Percentiles rank a stretch among this genome's conserved stretches.
phyloP scores from a whole-genome alignment of 2,888 invertebrate species.

The Drosophila colorata region DNA sequence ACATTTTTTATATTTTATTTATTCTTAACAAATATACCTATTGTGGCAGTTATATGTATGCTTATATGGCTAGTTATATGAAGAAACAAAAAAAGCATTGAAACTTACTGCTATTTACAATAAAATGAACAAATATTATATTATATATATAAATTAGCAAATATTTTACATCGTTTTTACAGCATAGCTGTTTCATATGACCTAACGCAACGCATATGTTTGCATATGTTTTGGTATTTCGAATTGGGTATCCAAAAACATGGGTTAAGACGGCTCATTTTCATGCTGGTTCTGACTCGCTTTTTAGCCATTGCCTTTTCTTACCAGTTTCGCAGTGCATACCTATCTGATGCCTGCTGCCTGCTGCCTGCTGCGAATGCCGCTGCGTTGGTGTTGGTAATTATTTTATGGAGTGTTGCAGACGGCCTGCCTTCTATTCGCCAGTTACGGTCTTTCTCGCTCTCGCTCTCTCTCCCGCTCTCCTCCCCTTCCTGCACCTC shows the following conservation, averaged over 20 bases:
- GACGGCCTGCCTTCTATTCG: conserved; percentile 28
- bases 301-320: conserved; percentile 28
- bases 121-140: too few species aligned
- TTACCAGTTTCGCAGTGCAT: conserved; percentile 8
- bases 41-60: too few species aligned
- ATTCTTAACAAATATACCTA: too few species aligned
- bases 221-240: neutral
- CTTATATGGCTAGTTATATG: too few species aligned
- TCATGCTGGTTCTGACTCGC: conserved; percentile 13
- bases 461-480: neutral
- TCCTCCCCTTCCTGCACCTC: neutral
- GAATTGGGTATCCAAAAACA: neutral
- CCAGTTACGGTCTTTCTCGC: neutral
- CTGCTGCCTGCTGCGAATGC: conserved; percentile 21
- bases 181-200: too few species aligned
- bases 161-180: too few species aligned
- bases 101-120: too few species aligned
- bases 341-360: conserved; percentile 8
- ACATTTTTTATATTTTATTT: too few species aligned
- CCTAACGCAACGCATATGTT: too few species aligned
- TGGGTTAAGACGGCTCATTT: conserved; percentile 24
- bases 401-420: conserved; percentile 74
- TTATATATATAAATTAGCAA: too few species aligned
- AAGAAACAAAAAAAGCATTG: too few species aligned
- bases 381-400: conserved; percentile 68